These are phyloP conservation scores for Prunella strophiata DNA, from an alignment of 2,797 vertebrate genomes.

Conservation along the genomic window DNA sequence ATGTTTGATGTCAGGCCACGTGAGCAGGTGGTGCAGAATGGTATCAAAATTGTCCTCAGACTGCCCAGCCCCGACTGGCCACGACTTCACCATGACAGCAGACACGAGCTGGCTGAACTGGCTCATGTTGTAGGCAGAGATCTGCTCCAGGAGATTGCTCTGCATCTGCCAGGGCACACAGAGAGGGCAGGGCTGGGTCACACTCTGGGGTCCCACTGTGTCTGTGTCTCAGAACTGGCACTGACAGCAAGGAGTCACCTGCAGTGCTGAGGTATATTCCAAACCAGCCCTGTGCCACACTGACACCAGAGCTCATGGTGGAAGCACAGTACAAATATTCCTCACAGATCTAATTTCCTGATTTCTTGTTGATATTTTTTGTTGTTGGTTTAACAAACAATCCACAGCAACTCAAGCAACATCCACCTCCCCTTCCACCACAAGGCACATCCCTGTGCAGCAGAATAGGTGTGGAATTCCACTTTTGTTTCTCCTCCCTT, in stretches of 20 bases:
- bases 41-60: constrained; percentile 58
- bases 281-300: rapidly evolving
- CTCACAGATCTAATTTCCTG: not conserved
- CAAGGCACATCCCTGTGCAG: rapidly evolving
- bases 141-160: constrained; percentile 60
- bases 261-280: not conserved
- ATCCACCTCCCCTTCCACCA: not conserved
- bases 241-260: not conserved
- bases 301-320: not conserved
- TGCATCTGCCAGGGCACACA: not conserved
- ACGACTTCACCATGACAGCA: constrained; percentile 85
- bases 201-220: rapidly evolving
- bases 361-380: not conserved
- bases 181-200: not conserved
- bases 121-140: constrained; percentile 57
- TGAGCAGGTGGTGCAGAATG: constrained; percentile 83
- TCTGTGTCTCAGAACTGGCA: not conserved
- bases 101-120: constrained; percentile 88
- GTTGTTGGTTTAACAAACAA: not conserved
- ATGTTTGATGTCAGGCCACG: constrained; percentile 81
- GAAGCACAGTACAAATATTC: not conserved
- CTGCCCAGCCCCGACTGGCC: constrained; percentile 75
- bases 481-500: not conserved
- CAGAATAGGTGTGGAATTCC: not conserved
- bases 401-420: not conserved